Evolutionary conservation across 1,140 invertebrate genomes (phyloP).

Genomic region (Meloidogyne hapla): DNA sequence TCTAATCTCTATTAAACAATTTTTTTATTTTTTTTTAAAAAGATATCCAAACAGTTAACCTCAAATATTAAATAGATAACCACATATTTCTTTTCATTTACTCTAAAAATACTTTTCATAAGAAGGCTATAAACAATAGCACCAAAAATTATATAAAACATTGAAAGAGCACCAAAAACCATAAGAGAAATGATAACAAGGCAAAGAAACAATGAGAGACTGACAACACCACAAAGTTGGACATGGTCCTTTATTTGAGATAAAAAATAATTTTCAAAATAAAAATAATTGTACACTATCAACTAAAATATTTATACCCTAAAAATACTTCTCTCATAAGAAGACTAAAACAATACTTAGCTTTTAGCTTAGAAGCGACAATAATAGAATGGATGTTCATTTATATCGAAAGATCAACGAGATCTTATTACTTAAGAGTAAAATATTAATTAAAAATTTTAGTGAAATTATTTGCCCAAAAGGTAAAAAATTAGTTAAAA

Average conservation of each 20-base stretch:
- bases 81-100: conserved; percentile 32
- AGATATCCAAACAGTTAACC: conserved; percentile 10
- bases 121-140: conserved; percentile 38
- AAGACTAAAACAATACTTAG: too few relatives aligned
- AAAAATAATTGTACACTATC: neutral
- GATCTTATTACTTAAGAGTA: too few relatives aligned
- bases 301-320: too few relatives aligned
- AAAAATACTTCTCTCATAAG: too few relatives aligned
- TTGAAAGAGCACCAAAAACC: conserved; percentile 33
- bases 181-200: conserved; percentile 34
- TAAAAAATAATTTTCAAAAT: conserved; percentile 11
- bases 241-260: conserved; percentile 41
- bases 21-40: too few relatives aligned
- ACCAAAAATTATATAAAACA: conserved; percentile 37
- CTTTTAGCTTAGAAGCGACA: too few relatives aligned
- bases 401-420: too few relatives aligned
- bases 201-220: conserved; percentile 37
- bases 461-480: too few relatives aligned
- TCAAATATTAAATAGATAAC: conserved; percentile 40
- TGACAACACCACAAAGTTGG: conserved; percentile 39
- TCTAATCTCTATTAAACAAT: conserved; percentile 16
- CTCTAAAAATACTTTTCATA: conserved; percentile 34
- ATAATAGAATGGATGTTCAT: too few relatives aligned
- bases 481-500: too few relatives aligned
- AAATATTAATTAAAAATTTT: too few relatives aligned